These are phyloP conservation scores for Crossaster papposus DNA, from an alignment of 53 echinoderm and acorn worm genomes.

Conservation along the genomic window DNA sequence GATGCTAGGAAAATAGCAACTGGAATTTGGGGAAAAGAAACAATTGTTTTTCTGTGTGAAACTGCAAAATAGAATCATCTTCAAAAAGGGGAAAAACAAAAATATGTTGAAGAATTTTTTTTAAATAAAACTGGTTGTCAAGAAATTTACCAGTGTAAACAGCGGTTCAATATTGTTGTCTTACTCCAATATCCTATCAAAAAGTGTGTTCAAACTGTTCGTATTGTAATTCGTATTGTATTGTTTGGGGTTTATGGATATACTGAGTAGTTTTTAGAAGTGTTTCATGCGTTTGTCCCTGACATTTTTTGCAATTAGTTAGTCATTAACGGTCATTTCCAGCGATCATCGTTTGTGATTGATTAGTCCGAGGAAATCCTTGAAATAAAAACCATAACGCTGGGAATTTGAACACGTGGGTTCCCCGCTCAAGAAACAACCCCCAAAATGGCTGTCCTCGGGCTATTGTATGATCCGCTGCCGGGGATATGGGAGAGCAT, in stretches of 20 bases:
- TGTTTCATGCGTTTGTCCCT: conserved; percentile 4
- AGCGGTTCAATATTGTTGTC: no score
- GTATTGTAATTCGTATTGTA: not conserved
- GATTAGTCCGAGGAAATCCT: not conserved
- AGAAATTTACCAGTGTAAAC: no score
- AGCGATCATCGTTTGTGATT: conserved; percentile 32
- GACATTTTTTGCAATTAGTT: conserved; percentile 35
- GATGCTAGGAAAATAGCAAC: no score
- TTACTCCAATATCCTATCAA: no score
- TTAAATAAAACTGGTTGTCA: no score
- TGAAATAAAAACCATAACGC: not conserved
- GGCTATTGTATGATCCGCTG: not conserved
- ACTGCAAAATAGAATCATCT: no score
- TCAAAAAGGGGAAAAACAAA: no score
- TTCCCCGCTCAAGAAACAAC: not conserved
- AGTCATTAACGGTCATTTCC: conserved; percentile 39
- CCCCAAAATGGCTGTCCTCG: not conserved
- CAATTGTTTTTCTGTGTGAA: no score
- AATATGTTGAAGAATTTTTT: no score
- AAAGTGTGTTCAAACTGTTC: no score
- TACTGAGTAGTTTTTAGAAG: not conserved
- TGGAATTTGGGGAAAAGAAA: no score
- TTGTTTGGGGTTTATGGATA: not conserved
- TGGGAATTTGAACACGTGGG: conserved; percentile 39
- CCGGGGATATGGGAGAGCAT: not conserved